Conservation (phyloP, 2,113 vertebrate genomes). For the Vanacampus margaritifer region DNA sequence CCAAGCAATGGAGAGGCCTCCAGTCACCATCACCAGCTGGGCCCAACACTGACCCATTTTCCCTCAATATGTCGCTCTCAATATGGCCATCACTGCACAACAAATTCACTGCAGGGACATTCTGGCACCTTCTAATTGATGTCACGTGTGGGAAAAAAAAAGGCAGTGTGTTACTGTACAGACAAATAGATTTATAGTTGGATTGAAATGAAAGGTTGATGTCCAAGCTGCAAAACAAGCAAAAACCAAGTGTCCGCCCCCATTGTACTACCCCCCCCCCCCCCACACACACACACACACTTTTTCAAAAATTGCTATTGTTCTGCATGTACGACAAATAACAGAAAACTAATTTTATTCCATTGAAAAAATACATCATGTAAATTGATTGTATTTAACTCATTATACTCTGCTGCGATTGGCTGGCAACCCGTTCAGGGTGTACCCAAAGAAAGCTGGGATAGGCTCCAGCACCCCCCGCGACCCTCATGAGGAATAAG, state of each 20-base stretch:
- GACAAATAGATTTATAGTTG: constrained; percentile 15
- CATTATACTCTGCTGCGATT: too few species aligned
- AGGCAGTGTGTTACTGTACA: constrained; percentile 44
- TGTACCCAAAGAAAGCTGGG: too few species aligned
- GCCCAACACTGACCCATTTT: constrained; percentile 52
- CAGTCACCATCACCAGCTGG: constrained; percentile 59
- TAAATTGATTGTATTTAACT: not conserved
- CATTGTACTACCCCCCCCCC: too few species aligned
- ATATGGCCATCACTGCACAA: constrained; percentile 47
- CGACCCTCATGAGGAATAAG: too few species aligned
- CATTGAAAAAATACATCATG: not conserved
- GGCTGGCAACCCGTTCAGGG: too few species aligned
- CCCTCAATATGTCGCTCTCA: constrained; percentile 40
- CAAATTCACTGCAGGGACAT: constrained; percentile 71
- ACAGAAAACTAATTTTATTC: not conserved
- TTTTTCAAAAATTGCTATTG: not conserved
- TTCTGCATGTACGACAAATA: not conserved
- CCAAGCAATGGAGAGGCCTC: constrained; percentile 42
- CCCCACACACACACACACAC: too few species aligned
- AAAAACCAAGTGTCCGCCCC: too few species aligned
- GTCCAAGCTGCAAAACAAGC: not conserved
- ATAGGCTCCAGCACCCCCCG: too few species aligned
- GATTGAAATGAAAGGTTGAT: constrained; percentile 10
- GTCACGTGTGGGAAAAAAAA: constrained; percentile 62
- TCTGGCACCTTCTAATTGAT: constrained; percentile 76